Conservation (phyloP, 2,797 vertebrate genomes). For the Pempheris klunzingeri region DNA sequence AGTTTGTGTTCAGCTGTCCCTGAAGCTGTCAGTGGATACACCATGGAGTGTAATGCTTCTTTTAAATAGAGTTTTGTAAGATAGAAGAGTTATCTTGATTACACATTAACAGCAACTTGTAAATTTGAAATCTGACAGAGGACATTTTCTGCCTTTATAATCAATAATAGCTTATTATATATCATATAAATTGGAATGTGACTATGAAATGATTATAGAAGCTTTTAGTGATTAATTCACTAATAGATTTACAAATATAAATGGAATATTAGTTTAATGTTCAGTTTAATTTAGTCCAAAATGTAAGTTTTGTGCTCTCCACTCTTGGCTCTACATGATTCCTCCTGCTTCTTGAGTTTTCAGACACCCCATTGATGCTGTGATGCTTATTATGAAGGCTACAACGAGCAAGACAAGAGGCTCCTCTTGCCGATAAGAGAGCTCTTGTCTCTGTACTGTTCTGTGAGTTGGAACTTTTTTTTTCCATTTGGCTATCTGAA, state of each 20-base stretch:
- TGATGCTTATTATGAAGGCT: slow-evolving; percentile 12
- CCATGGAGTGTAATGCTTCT: neutral
- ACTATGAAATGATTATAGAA: neutral
- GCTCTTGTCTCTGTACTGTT: neutral
- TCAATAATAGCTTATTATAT: neutral
- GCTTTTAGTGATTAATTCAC: neutral
- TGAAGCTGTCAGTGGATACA: neutral
- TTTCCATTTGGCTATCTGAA: neutral
- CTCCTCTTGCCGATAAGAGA: neutral
- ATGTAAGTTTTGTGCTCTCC: no score
- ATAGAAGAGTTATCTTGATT: neutral
- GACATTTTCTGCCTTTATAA: neutral
- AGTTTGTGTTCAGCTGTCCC: slow-evolving; percentile 14
- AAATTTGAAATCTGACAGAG: neutral
- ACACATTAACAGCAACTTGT: neutral
- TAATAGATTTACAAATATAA: no score
- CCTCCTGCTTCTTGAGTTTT: neutral
- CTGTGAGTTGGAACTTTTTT: neutral
- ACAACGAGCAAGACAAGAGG: slow-evolving; percentile 3
- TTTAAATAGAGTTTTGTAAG: neutral
- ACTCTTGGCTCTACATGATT: no score
- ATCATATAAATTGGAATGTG: neutral
- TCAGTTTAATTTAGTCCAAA: neutral
- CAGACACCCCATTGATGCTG: slow-evolving; percentile 8
- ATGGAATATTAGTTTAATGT: neutral